Evolutionary conservation across 2,797 vertebrate species (phyloP).

Genomic region (Rallus crepitans): DNA sequence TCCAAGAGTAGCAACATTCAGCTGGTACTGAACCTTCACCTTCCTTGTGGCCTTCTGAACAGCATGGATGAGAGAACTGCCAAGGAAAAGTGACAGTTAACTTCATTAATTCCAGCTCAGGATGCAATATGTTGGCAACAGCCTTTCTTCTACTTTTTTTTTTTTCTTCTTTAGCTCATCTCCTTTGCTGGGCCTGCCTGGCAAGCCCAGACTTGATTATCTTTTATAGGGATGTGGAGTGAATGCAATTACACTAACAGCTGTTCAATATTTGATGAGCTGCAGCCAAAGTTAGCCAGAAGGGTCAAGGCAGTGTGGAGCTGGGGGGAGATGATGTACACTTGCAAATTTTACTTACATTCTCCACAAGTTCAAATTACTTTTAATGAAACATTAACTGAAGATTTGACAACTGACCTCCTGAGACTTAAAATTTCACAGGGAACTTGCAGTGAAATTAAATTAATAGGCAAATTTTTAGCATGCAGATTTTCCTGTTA

Average conservation of each 20-base stretch:
- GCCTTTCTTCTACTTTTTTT: not conserved
- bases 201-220: not conserved
- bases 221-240: not conserved
- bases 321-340: constrained; percentile 2
- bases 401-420: constrained; percentile 60
- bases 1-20: not conserved
- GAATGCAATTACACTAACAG: constrained; percentile 44
- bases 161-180: not conserved
- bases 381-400: constrained; percentile 62
- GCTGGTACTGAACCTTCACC: not conserved
- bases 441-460: constrained; percentile 43
- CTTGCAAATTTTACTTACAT: constrained; percentile 50
- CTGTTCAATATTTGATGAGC: constrained; percentile 64
- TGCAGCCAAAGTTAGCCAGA: constrained; percentile 16
- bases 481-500: constrained; percentile 18
- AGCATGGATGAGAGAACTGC: not conserved
- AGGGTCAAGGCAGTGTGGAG: constrained; percentile 43
- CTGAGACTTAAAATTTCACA: constrained; percentile 50
- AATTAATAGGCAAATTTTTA: constrained; percentile 53
- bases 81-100: not conserved
- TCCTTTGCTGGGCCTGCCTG: not conserved
- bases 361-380: constrained; percentile 56
- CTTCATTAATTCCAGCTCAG: not conserved
- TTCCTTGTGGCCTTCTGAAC: not conserved
- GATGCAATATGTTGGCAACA: not conserved